Base-by-base conservation (phyloP, 2,888 invertebrate genomes). In the Octodonta nipae region DNA sequence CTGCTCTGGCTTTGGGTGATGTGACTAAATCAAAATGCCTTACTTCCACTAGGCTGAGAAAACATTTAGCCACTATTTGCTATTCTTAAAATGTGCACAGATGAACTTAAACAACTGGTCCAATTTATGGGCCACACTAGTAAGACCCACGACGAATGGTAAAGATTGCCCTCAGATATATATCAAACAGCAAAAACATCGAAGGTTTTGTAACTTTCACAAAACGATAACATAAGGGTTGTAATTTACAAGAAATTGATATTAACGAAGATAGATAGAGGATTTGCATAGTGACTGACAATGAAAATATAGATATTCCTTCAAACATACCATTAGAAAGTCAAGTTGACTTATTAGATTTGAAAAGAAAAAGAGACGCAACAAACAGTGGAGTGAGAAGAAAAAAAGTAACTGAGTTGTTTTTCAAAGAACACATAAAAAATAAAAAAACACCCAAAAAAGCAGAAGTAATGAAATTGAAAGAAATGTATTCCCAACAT, bases 101-200 rank as follows among this genome's bases (percentile, higher is more conserved):
- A 25, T 11, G 40, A 43, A 11, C 17, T 40, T 11, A 36, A 43
- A 26, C 41, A 42, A 17, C 26, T 43, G 16, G 41, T 35, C 4
- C 33, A 28, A 7, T 42, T 43, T 35, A 43, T 41, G 41, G 41
- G 41, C 12, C 41, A 43, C 32, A 41, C 39, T 2, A 26, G 15
- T 5, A 41, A 42, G 30, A 42, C 40, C 6, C 38, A 40, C 22
- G 10, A 12, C 6, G 41, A 37, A 26, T 41, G 30, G 33, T 41
- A 35, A 17, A 32, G 37, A 17, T 28, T 43, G 28, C 38, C 39
- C 15, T 28, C 24, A 13, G 43, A 43, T 30, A 29, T 41, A 12
- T 41, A 38, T 25, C 41, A 41, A 31, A 43, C 39, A 7, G 41
- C 43, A 10, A 40, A 42, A 30, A 28, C 38, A 1, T 26, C 32